Base-by-base conservation (phyloP, 2,888 invertebrate species). In the Orthonevra nobilis region DNA sequence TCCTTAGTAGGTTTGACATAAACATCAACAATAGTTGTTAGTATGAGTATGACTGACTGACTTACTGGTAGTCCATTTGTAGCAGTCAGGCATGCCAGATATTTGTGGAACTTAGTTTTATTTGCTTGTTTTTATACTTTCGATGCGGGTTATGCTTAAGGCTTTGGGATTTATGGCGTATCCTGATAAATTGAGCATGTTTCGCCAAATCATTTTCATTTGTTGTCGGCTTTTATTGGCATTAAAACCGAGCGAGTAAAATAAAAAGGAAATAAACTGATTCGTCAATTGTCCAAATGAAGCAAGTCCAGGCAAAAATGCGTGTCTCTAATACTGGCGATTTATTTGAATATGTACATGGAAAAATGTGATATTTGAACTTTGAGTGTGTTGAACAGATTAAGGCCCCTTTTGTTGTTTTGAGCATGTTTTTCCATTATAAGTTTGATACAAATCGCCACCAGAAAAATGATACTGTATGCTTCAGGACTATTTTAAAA, bases 111-210 rank as follows among this genome's bases (percentile, higher is more conserved):
- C 12, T 28, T 56, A 12, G 38, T 50, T 38, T 30, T 32, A 7
- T 42, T 63, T 12, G 40, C 26, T 30, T 23, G 30, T 10, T 50
- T 38, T 52, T 50, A 9, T 32, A 28, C 40, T 30, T 40, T 26
- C 38, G 20, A 48, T 36, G 38, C 30, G 50, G 23, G 40, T n/a
- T 26, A 34, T 28, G n/a, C 10, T 32, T 38, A 2, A n/a, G n/a
- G n/a, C n/a, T n/a, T n/a, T n/a, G n/a, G 19, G 50, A 44, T 50
- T 63, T 63, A 63, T 50, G 40, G 20, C 14, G 30, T 15, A 7
- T 40, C 40, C 50, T 63, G 32, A 50, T 32, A 63, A 63, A 50
- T 63, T 30, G 63, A 50, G 50, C 63, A 63, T 63, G 30, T 50
- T 38, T 32, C 14, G 4, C 30, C n/a, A 5, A 17, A 15, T 30